A percentile compares a stretch with the other conserved stretches of the same genome.
These are phyloP conservation scores for Machaerirhynchus nigripectus DNA, from an alignment of 2,113 vertebrate genomes.

Conservation along the genomic window DNA sequence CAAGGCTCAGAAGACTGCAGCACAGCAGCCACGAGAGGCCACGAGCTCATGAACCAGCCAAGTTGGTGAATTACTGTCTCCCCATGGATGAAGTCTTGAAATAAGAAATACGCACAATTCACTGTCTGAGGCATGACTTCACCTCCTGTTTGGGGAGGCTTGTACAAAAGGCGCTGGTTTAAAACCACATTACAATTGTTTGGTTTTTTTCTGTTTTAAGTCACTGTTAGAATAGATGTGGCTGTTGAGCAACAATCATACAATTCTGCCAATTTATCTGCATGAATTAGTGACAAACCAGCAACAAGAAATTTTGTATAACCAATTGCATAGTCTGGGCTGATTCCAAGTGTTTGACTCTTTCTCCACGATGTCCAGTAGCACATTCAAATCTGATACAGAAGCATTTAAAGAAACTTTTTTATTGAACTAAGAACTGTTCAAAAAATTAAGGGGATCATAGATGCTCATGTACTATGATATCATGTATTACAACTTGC, in stretches of 20 bases:
- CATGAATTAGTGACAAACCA: background rate
- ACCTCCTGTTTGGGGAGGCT: background rate
- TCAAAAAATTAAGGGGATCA: background rate
- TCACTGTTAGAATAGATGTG: background rate
- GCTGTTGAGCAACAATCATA: background rate
- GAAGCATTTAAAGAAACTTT: background rate
- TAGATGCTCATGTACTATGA: fast-evolving
- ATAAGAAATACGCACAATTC: background rate
- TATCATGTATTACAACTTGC: background rate
- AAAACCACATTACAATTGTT: background rate
- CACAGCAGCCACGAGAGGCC: background rate
- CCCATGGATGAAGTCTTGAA: background rate
- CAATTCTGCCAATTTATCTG: background rate
- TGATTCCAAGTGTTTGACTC: background rate
- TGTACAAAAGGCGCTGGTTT: background rate
- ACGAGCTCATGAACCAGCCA: background rate
- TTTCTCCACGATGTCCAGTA: background rate
- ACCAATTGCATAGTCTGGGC: background rate
- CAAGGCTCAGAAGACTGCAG: background rate
- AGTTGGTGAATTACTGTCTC: background rate
- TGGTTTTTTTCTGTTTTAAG: background rate
- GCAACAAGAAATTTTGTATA: background rate
- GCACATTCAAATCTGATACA: background rate
- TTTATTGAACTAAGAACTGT: background rate
- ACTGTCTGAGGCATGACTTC: background rate